These are phyloP conservation scores for Phyllotreta striolata DNA, from an alignment of 2,888 invertebrate genomes.

Conservation along the genomic window DNA sequence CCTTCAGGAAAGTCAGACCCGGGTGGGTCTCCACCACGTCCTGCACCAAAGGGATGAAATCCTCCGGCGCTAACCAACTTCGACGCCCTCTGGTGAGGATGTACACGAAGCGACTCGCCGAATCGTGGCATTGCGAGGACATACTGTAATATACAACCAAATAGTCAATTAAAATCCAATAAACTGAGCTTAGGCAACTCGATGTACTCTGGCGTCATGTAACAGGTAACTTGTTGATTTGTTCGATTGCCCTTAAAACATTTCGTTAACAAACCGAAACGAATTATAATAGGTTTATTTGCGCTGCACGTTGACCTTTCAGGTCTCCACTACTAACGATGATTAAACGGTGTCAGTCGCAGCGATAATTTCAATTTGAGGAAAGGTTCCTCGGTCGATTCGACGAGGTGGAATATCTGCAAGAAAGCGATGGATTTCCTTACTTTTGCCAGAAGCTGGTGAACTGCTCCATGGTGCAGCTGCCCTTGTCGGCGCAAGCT, in stretches of 20 bases:
- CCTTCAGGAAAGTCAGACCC: constrained; percentile 95
- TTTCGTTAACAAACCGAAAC: too few relatives aligned
- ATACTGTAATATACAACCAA: constrained; percentile 73
- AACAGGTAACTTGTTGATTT: too few relatives aligned
- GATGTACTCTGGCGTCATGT: too few relatives aligned
- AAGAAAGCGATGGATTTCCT: too few relatives aligned
- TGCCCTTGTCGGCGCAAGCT: constrained; percentile 77
- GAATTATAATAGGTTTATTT: too few relatives aligned
- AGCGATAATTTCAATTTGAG: background rate
- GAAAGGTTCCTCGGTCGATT: constrained; percentile 15
- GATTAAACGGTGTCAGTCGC: too few relatives aligned
- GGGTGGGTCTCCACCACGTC: constrained; percentile 99
- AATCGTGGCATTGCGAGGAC: constrained; percentile 84
- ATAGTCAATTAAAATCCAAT: too few relatives aligned
- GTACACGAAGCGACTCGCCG: constrained; percentile 87
- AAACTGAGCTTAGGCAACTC: too few relatives aligned
- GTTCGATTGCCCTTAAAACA: too few relatives aligned
- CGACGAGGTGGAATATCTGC: too few relatives aligned
- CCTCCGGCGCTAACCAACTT: constrained; percentile 80
- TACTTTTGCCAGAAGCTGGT: constrained; percentile 94
- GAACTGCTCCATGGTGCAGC: constrained; percentile 81
- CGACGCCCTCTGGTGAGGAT: constrained; percentile 80
- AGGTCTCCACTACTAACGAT: too few relatives aligned
- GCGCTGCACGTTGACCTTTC: too few relatives aligned
- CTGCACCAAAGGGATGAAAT: constrained; percentile 92